Evolutionary conservation across 2,888 invertebrate genomes (phyloP).

Genomic region (Hemicrepidius hirtus): DNA sequence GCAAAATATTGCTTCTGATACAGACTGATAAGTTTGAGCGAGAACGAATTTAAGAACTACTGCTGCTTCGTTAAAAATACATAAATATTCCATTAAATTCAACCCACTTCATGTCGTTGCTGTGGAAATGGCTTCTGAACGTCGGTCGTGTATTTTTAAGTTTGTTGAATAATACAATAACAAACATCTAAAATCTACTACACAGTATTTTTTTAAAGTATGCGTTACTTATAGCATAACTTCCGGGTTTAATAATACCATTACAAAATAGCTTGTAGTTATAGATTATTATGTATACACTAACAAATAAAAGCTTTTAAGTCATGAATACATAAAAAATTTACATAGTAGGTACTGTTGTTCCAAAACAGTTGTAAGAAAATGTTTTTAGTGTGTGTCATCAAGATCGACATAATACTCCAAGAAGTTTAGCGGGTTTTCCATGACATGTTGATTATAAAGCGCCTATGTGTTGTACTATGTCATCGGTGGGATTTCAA

Average conservation of each 20-base stretch:
- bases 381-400: background rate
- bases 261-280: background rate
- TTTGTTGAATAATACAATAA: conserved; percentile 3
- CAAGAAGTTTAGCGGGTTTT: background rate
- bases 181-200: background rate
- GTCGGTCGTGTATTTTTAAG: background rate
- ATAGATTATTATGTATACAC: background rate
- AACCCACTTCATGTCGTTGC: background rate
- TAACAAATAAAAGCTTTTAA: background rate
- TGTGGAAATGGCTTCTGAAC: background rate
- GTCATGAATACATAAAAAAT: background rate
- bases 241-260: background rate
- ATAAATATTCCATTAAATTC: conserved; percentile 9
- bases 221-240: background rate
- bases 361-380: too few species aligned
- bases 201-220: background rate
- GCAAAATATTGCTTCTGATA: background rate
- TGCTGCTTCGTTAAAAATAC: conserved; percentile 12
- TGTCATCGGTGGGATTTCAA: conserved; percentile 29
- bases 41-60: background rate
- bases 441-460: background rate
- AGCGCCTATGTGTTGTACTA: conserved; percentile 4
- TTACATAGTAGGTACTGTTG: background rate
- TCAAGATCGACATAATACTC: background rate
- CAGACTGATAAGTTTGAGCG: background rate